A percentile compares a stretch with the other conserved stretches of the same genome.
Evolutionary conservation across 2,888 invertebrate genomes (phyloP).

Genomic region (Ophion slaviceki): DNA sequence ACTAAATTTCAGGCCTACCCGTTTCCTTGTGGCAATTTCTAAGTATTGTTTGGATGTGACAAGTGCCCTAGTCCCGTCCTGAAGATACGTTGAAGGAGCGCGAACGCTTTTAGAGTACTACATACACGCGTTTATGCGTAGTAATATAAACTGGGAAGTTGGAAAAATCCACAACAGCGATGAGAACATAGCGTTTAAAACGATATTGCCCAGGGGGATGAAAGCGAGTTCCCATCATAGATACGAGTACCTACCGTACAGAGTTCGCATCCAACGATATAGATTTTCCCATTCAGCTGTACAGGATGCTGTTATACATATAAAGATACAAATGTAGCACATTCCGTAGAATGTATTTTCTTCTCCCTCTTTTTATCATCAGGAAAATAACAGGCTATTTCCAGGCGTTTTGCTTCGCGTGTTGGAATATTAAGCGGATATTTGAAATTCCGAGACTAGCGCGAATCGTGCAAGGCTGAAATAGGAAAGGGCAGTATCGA

Average conservation of each 20-base stretch:
- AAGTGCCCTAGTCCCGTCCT: too few relatives aligned
- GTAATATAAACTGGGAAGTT: constrained; percentile 28
- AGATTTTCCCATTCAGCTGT: constrained; percentile 76
- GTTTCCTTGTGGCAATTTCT: too few relatives aligned
- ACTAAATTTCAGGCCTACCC: too few relatives aligned
- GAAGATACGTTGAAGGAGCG: too few relatives aligned
- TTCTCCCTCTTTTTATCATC: constrained; percentile 20
- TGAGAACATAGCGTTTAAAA: constrained; percentile 72
- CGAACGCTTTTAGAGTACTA: neutral
- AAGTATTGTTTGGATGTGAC: too few relatives aligned
- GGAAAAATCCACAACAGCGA: constrained; percentile 65
- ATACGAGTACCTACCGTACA: constrained; percentile 34
- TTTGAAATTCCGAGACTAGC: constrained; percentile 77
- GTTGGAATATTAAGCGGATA: constrained; percentile 77
- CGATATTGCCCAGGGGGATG: constrained; percentile 71
- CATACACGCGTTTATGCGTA: constrained; percentile 26
- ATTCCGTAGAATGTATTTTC: constrained; percentile 66
- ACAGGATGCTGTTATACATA: constrained; percentile 68
- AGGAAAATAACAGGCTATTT: constrained; percentile 59
- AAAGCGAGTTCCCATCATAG: constrained; percentile 35
- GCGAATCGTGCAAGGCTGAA: constrained; percentile 54
- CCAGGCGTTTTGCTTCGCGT: constrained; percentile 51
- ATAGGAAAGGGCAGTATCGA: constrained; percentile 44
- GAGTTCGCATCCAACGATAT: constrained; percentile 68
- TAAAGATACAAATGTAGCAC: constrained; percentile 66